Base-by-base conservation (phyloP, 2,113 vertebrate species). In the Cyprinodon brontotheroides region DNA sequence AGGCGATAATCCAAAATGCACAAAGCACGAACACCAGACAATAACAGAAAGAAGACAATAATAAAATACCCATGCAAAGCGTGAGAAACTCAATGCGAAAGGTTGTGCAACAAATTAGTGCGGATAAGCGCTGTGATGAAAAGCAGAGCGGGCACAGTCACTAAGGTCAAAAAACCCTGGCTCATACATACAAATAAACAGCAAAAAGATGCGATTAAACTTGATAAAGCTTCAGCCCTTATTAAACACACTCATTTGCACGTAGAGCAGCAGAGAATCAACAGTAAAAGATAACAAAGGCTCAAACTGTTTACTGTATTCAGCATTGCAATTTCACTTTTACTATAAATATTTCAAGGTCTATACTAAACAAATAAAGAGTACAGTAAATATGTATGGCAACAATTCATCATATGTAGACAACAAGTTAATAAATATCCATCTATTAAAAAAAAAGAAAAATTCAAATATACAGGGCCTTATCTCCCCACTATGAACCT, bases 191-290 rank as follows among this genome's bases (percentile, higher is more conserved):
- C 45, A 84, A 80, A 60, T 68, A 87, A 64, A 77, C 78, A 68
- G 69, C 75, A 84, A 50, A 47, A 81, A 84, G 80, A 91, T 66
- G 36, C 20, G 68, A 92, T 92, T 91, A 80, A 84, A 91, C 43
- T 39, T 82, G 86, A 92, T 89, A 75, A 88, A 89, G 89, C 84
- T 80, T 93, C 87, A 81, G 67, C 75, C 76, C 70, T 74, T 70
- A 91, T 93, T 85, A 92, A 74, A 50, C 77, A 74, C 72, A 83
- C 71, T 37, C 50, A 65, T 83, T 82, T 89, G 75, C 77, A 80
- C 14, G 3, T 75, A 39, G 13, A 65, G 68, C 50, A 64, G 77
- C 71, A 59, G 75, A 59, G 43, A 48, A 40, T 81, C 65, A 81
- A 74, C 68, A 65, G 70, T 60, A 71, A 48, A 41, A 69, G 72